Evolutionary conservation across 2,797 vertebrate species (phyloP), one percentile per base, ranked within the genome.

Genomic region (Karalla daura): DNA sequence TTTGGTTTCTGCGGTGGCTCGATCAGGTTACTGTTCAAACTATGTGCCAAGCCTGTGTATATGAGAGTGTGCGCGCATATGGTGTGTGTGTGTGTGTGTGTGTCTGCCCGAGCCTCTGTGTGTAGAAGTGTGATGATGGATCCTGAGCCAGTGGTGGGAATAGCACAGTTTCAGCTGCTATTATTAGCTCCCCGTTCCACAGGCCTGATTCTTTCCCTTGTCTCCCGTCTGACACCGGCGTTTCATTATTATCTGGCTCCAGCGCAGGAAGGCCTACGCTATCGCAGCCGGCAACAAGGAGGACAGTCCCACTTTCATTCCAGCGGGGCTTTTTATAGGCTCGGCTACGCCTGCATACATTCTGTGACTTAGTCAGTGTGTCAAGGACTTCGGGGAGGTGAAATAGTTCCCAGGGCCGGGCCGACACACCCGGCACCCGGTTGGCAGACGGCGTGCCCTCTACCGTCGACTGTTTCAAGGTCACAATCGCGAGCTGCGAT

Each of bases 11-110:
- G 88, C 49, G 81, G 88, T 61, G 73, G 63, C 81, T 86, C 18
- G 83, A 86, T 92, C 89, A 80, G 84, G 87, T 90, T 89, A 90
- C 88, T 76, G 84, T 87, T 89, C 71, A 82, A 78, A 82, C 84
- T 75, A 15, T 11, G 49, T 76, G 78, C 83, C 86, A 86, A 78
- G 51, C 54, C 64, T 66, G 65, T 55, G 40, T 53, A 37, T 58
- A 40, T 65, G 33, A 36, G 18, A 44, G 67, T 52, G 28, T 44
- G 67, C 55, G 36, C 54, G 32, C 27, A 27, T 15, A 28, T 70
- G n/a, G 41, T 58, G 45, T 65, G 33, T 43, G 18, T 47, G 67
- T 52, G 28, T 44, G 67, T 59, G 36, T 58, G 32, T 32, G 32
- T 15, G 33, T 70, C 9, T 65, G 69, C 71, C 23, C 63, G 55